Percentiles rank a stretch among this genome's conserved stretches.
Conservation (phyloP, 2,797 vertebrate genomes). For the Acridotheres tristis region DNA sequence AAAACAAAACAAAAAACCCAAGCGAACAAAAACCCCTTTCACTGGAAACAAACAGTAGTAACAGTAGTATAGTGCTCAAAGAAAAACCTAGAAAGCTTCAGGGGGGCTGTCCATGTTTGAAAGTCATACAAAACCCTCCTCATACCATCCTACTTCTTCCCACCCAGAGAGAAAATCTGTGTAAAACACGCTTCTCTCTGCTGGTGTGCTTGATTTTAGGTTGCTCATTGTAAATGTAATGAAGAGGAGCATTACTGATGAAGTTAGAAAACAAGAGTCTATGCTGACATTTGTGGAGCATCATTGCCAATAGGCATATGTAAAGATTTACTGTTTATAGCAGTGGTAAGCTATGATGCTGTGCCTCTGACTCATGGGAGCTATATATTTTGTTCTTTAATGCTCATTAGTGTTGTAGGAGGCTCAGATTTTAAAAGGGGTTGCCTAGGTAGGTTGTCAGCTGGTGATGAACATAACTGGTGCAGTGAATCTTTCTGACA, state of each 20-base stretch:
- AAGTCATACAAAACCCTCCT: not conserved
- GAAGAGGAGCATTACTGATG: not conserved
- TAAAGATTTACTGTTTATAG: constrained; percentile 67
- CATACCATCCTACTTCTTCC: not conserved
- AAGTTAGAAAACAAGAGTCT: constrained; percentile 3
- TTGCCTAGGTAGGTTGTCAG: constrained; percentile 43
- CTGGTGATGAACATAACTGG: constrained; percentile 31
- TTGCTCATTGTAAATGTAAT: not conserved
- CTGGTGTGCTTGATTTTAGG: not conserved
- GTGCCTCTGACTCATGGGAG: constrained; percentile 17
- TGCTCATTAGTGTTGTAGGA: constrained; percentile 43
- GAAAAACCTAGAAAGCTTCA: not conserved
- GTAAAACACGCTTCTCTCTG: not conserved
- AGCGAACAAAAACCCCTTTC: not conserved
- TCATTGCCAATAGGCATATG: constrained; percentile 11
- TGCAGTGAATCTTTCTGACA: constrained; percentile 52
- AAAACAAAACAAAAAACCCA: fast-evolving
- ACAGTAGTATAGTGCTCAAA: not conserved
- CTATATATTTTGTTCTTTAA: constrained; percentile 38
- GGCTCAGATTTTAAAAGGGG: constrained; percentile 35
- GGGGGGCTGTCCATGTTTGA: not conserved
- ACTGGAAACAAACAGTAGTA: not conserved
- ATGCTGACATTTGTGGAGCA: constrained; percentile 51
- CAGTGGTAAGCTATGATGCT: constrained; percentile 15
- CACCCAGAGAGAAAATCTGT: not conserved